These are phyloP conservation scores for Verasper variegatus DNA, from an alignment of 2,113 vertebrate species.

Conservation along the genomic window DNA sequence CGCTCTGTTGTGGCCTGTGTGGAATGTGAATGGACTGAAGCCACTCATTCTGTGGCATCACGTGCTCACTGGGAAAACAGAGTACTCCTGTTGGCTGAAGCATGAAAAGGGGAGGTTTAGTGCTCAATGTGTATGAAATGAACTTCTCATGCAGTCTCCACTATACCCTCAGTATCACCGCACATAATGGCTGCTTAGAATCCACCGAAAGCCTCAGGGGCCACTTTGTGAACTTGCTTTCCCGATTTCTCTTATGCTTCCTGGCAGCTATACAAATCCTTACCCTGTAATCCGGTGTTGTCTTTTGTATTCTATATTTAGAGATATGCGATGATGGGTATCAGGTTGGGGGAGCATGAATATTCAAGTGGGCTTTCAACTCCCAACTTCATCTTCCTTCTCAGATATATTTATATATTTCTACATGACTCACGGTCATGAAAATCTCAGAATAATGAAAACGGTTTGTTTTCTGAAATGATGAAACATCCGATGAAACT, in stretches of 20 bases:
- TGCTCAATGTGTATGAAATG: conserved; percentile 22
- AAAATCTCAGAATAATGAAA: conserved; percentile 18
- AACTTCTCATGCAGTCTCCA: conserved; percentile 7
- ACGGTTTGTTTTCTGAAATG: too few relatives aligned
- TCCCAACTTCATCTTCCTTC: neutral
- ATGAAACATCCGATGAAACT: too few relatives aligned
- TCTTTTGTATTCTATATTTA: conserved; percentile 12
- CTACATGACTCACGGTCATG: too few relatives aligned
- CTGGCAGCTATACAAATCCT: neutral
- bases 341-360: conserved; percentile 13
- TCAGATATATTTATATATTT: too few relatives aligned
- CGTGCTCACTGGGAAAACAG: conserved; percentile 47
- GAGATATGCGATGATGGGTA: neutral
- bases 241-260: neutral
- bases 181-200: neutral
- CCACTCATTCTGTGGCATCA: conserved; percentile 48
- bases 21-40: conserved; percentile 48
- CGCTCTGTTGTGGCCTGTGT: conserved; percentile 21
- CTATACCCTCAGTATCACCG: conserved; percentile 1
- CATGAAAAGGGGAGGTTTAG: conserved; percentile 48
- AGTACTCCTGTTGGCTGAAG: conserved; percentile 42
- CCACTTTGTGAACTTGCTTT: neutral
- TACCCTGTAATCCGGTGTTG: neutral
- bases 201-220: conserved; percentile 9
- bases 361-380: neutral